Evolutionary conservation across 53 echinoderm and acorn worm genomes (phyloP), one percentile per base, ranked within the genome.

Genomic region (Apostichopus leukothele): DNA sequence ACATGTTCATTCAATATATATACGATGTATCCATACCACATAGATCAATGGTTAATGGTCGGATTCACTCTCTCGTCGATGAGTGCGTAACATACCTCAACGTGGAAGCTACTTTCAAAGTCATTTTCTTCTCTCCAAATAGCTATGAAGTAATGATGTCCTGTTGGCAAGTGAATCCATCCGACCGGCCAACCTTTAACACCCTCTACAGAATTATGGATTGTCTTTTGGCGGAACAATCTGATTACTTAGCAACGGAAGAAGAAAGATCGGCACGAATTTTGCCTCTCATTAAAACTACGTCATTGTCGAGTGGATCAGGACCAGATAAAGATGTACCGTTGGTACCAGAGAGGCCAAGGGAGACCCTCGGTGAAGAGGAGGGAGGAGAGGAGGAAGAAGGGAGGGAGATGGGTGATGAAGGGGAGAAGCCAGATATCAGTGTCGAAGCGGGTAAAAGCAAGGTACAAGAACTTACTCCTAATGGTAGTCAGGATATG

Each of bases 141-240:
- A 94, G 94, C 52, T 92, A 94, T 51, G 88, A 90, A 19, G 76
- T 94, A 54, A 94, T 94, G 94, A 76, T 83, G 55, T 79, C 90
- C 1, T 94, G 94, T 74, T 94, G 94, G 94, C 89, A 90, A 67
- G 88, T 76, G 5, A 90, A 76, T 39, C 94, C 94, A 27, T 87
- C 86, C n/a, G 92, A 94, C 13, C 52, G 94, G 54, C 94, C 94
- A 50, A 92, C 92, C 16, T 94, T 94, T 75, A 92, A 90, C 76
- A 76, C 89, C 14, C 63, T 94, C 10, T 89, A 91, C 75, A 87
- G 89, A 55, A 91, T 86, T 27, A 75, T 93, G 52, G 93, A 93
- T 26, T 89, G 87, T 75, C 80, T 93, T 86, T 75, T 93, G 10
- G 93, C 91, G 4, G 75, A 89, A 26, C 76, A 81, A 20, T 89